phyloP scores from a whole-genome alignment of 2,797 vertebrate genomes.

The Galaxias olidus region DNA sequence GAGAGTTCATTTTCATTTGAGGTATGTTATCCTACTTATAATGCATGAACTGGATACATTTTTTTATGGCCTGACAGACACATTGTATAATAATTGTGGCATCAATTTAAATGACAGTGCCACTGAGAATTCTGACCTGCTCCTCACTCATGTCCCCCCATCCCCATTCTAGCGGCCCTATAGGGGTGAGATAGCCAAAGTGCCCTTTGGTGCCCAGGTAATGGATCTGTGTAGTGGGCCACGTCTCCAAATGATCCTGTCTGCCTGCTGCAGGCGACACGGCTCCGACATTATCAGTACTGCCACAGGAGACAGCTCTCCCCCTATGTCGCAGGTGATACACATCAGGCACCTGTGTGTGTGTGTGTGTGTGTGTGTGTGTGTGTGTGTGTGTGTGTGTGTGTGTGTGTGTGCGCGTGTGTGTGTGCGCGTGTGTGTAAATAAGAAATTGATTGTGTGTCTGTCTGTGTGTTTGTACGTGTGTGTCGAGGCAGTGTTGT shows the following conservation, averaged over 20 bases:
- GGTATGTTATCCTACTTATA: too few relatives aligned
- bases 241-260: constrained; percentile 2
- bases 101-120: not conserved
- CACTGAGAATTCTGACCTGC: not conserved
- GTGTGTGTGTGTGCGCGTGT: not conserved
- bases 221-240: not conserved
- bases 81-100: too few relatives aligned
- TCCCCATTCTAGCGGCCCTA: not conserved
- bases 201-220: constrained; percentile 6
- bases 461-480: not conserved
- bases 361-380: constrained; percentile 10
- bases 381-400: not conserved
- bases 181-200: not conserved
- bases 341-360: not conserved
- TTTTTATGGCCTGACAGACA: too few relatives aligned
- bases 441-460: not conserved
- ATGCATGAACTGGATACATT: too few relatives aligned
- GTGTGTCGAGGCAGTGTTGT: too few relatives aligned
- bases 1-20: too few relatives aligned
- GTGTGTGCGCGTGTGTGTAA: constrained; percentile 11
- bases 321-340: constrained; percentile 1
- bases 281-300: constrained; percentile 4
- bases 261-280: constrained; percentile 2
- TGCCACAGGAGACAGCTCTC: not conserved
- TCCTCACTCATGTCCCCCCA: not conserved